Base-by-base conservation (phyloP, 2,888 invertebrate species). In the Sinopyrophorus schimmeli region DNA sequence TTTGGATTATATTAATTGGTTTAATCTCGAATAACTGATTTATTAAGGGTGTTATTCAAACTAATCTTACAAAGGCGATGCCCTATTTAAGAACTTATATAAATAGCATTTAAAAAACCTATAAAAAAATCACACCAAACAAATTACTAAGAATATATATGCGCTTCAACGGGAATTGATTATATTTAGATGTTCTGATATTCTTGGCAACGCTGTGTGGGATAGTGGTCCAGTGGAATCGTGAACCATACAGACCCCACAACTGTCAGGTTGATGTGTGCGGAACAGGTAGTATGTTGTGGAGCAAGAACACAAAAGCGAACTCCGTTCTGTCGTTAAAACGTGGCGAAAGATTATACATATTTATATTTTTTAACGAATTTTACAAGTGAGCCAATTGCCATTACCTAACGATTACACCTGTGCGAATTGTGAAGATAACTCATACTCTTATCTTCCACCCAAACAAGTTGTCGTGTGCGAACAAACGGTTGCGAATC, bases 261-360 rank as follows among this genome's bases (percentile, higher is more conserved):
- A 53, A 42, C 46, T 31, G 55, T 60, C 62, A 61, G 60, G 61
- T 62, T 62, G 59, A 61, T 58, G 58, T 62, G 55, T 55, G 57
- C 54, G 52, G 54, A 62, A 64, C 62, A 63, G 63, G 63, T 64
- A 61, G 64, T 61, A 60, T 59, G 52, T 23, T 30, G 35, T 35
- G 20, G 31, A 32, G 47, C 18, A 41, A 27, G 40, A 50, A 12
- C 42, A 52, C 55, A 55, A 55, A 55, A 55, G 51, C 34, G 28
- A n/a, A 30, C 11, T 16, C 40, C 37, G 42, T 20, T 23, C 16
- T 37, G 32, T 47, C 14, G 23, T 40, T 54, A 40, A 54, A 54
- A 54, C 47, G 42, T 51, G 43, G 41, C 38, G 37, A 38, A 34
- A 38, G 5, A 5, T 6, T 24, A 3, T 24, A 24, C 46, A 3